These are phyloP conservation scores for Micrastur ruficollis DNA, from an alignment of 2,797 vertebrate genomes.

Conservation along the genomic window DNA sequence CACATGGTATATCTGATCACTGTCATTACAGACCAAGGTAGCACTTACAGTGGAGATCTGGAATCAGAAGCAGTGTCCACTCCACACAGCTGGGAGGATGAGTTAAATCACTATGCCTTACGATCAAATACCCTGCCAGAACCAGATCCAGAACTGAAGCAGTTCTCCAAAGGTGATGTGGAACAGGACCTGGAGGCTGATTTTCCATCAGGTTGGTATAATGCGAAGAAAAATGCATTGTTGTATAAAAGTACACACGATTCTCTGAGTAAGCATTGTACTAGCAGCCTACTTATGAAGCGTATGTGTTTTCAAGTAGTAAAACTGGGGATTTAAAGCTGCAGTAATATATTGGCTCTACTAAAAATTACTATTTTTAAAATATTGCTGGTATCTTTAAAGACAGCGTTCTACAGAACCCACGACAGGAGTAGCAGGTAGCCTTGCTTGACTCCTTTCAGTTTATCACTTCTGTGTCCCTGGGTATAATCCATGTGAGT, in stretches of 20 bases:
- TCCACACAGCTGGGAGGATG: conserved; percentile 90
- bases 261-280: neutral
- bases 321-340: neutral
- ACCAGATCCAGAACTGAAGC: conserved; percentile 70
- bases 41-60: conserved; percentile 88
- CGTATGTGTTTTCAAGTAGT: neutral
- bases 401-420: neutral
- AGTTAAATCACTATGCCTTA: conserved; percentile 81
- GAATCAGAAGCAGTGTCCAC: conserved; percentile 90
- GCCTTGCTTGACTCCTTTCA: neutral
- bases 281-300: neutral
- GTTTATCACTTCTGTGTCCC: neutral
- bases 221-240: neutral
- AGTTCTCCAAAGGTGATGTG: conserved; percentile 73
- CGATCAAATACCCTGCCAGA: conserved; percentile 74
- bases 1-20: neutral
- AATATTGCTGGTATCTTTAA: neutral
- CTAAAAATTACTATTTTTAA: neutral
- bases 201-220: conserved; percentile 84
- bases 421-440: neutral
- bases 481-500: neutral
- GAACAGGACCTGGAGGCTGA: conserved; percentile 92
- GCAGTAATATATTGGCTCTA: neutral
- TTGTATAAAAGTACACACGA: neutral
- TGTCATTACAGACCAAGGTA: conserved; percentile 82